Evolutionary conservation across 2,113 vertebrate species (phyloP).

Genomic region (Dipodomys spectabilis): DNA sequence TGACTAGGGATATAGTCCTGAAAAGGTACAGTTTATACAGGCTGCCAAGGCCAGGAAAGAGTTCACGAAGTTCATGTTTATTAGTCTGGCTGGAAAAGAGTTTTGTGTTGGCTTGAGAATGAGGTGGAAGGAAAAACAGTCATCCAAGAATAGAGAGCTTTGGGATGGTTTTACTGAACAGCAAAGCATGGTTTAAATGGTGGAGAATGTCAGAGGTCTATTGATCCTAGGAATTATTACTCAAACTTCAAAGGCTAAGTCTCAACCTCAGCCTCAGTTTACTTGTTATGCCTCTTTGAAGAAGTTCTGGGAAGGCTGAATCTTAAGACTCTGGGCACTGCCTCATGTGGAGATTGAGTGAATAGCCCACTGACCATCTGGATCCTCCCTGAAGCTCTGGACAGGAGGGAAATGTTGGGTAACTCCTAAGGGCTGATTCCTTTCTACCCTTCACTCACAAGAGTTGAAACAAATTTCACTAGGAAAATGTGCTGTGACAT

Average conservation of each 20-base stretch:
- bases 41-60: not conserved
- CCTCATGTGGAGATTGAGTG: not conserved
- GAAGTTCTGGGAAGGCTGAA: not conserved
- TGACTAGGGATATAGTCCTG: not conserved
- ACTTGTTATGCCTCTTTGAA: not conserved
- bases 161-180: not conserved
- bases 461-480: not conserved
- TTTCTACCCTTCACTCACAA: not conserved
- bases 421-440: not conserved
- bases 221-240: not conserved
- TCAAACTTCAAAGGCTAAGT: too few relatives aligned
- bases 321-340: not conserved
- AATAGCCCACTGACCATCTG: not conserved
- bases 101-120: not conserved
- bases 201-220: not conserved
- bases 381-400: not conserved
- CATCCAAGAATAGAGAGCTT: not conserved
- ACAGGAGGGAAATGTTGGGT: not conserved
- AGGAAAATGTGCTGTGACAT: slow-evolving; percentile 16
- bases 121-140: not conserved
- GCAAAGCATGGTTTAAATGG: not conserved
- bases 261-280: not conserved
- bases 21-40: not conserved
- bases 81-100: not conserved
- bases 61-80: not conserved